Evolutionary conservation across 2,797 vertebrate species (phyloP), one percentile per base, ranked within the genome.

Genomic region (Echeneis naucrates): DNA sequence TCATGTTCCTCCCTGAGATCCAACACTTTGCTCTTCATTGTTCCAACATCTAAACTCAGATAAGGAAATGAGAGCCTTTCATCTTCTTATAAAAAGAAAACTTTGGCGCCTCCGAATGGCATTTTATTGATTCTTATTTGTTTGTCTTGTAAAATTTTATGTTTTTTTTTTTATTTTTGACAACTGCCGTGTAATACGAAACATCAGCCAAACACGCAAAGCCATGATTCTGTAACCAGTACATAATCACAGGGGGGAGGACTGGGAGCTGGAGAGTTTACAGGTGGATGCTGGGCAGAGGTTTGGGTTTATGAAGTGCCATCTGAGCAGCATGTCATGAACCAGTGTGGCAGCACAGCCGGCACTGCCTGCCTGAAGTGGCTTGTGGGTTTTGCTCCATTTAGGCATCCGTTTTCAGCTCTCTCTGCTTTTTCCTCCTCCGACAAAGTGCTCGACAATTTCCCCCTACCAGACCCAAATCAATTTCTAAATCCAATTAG

Each of bases 401-500:
- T 83, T 55, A 72, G 50, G 33, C 32, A 73, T 85, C 67, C 65
- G 62, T 77, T 61, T 72, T 38, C 9, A 48, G 14, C 51, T 32
- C 32, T 63, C 50, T 69, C 45, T 47, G 21, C 66, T 61, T 77
- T 69, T 54, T 53, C 26, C 54, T 78, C 30, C 50, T 71, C 54
- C 37, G 68, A 47, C 33, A 66, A 75, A 66, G 60, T 70, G 60
- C 71, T 75, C 73, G 53, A 83, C 68, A 51, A 72, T 47, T 47
- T 37, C 63, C 68, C 59, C 55, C 38, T 64, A 42, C 48, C 52
- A 51, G 62, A 40, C 53, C 69, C 45, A 73, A 87, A 92, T 92
- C 85, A 87, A 88, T 91, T 82, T 75, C 62, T 83, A 87, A 80
- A 85, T 86, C 78, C 83, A 89, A 90, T 91, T 90, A 92, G 86